Percentiles rank a stretch among this genome's conserved stretches.
These are phyloP conservation scores for Osmoderma eremita DNA, from an alignment of 2,888 invertebrate genomes.

Conservation along the genomic window DNA sequence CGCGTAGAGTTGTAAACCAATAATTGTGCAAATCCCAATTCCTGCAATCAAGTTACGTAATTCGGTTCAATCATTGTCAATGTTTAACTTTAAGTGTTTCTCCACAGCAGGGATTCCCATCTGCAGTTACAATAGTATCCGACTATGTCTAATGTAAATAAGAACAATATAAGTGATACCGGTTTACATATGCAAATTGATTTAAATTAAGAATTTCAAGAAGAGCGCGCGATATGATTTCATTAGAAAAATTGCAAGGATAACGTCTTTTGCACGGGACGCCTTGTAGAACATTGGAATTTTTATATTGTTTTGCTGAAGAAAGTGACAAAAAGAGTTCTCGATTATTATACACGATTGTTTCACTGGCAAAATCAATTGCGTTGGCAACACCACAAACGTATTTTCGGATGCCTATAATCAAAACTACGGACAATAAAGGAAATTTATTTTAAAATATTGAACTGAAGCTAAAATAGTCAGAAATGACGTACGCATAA, in stretches of 20 bases:
- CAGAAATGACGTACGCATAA: no score
- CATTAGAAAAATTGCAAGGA: constrained; percentile 25
- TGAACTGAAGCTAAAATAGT: no score
- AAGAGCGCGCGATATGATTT: constrained; percentile 1
- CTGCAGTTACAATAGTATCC: no score
- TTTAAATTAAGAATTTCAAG: constrained; percentile 15
- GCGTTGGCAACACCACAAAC: no score
- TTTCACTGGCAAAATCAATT: not conserved
- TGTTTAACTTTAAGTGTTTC: no score
- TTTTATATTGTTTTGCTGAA: constrained; percentile 1
- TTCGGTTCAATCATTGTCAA: no score
- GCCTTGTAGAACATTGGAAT: not conserved
- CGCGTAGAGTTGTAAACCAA: not conserved
- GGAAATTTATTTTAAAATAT: no score
- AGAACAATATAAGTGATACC: constrained; percentile 1
- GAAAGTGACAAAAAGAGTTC: constrained; percentile 3
- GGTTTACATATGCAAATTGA: constrained; percentile 5
- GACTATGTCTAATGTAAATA: not conserved
- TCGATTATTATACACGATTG: not conserved
- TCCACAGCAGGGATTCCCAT: no score
- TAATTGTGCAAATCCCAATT: not conserved
- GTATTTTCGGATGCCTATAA: no score
- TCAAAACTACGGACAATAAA: no score
- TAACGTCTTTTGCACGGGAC: constrained; percentile 8
- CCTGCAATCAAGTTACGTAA: constrained; percentile 3